Percentiles rank a stretch among this genome's conserved stretches.
Evolutionary conservation across 1,140 invertebrate species (phyloP).

Genomic region (Harlomillsia oculata): DNA sequence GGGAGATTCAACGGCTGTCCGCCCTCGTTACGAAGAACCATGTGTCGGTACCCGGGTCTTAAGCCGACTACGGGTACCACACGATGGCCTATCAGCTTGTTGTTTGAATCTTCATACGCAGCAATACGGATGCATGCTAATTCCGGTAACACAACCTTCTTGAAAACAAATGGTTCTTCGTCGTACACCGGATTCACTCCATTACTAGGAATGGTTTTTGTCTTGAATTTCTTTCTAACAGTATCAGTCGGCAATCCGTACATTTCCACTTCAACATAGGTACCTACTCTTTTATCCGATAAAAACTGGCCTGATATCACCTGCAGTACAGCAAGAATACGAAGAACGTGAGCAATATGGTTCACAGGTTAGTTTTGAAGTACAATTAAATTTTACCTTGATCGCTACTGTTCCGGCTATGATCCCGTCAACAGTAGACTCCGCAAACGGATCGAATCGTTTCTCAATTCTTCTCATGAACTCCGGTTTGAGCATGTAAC

Average conservation of each 20-base stretch:
- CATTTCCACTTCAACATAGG: conserved; percentile 99
- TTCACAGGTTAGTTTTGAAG: neutral
- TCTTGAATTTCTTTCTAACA: conserved; percentile 90
- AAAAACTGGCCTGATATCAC: conserved; percentile 81
- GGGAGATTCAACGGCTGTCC: conserved; percentile 83
- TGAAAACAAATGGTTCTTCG: conserved; percentile 95
- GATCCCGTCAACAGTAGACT: conserved; percentile 98
- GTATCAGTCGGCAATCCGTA: conserved; percentile 97
- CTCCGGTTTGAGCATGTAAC: conserved; percentile 93
- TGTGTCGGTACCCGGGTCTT: conserved; percentile 85
- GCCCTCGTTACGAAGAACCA: conserved; percentile 78
- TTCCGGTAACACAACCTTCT: conserved; percentile 97
- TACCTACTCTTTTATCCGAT: conserved; percentile 88
- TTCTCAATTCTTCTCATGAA: conserved; percentile 94
- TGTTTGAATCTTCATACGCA: conserved; percentile 92
- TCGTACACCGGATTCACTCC: conserved; percentile 93
- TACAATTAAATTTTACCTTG: conserved; percentile 57
- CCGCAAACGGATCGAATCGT: conserved; percentile 94
- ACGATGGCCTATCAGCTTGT: conserved; percentile 87
- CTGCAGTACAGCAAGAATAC: conserved; percentile 38
- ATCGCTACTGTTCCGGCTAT: conserved; percentile 94
- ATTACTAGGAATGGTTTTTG: conserved; percentile 85
- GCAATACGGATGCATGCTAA: conserved; percentile 88
- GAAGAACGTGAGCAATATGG: neutral
- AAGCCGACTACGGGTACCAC: conserved; percentile 91